Base-by-base conservation (phyloP, 2,888 invertebrate genomes). In the Oegoconia quadripuncta region DNA sequence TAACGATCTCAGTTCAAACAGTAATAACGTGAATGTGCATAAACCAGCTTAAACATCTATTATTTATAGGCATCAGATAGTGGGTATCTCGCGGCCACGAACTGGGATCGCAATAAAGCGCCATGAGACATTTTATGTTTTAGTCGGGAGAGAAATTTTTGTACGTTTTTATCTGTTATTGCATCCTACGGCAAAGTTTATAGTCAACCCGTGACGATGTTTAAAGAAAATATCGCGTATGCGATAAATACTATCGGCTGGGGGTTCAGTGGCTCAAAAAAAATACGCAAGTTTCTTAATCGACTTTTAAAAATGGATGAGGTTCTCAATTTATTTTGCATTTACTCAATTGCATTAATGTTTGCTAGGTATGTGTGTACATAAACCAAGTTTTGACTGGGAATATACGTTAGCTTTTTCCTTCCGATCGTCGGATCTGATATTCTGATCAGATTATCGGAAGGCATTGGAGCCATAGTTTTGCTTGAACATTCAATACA, bases 91-190 rank as follows among this genome's bases (percentile, higher is more conserved):
- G 40, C 49, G 51, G 66, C 69, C 72, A 55, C 72, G 64, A 65
- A 73, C 60, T 63, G 57, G 44, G 51, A 58, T 57, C 58, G 70
- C 65, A 71, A 75, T 76, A 77, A 74, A 74, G 51, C 46, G 65
- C 51, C 56, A 48, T 55, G 62, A 69, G 65, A 71, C 64, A 54
- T 68, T 74, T 74, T 71, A 71, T 71, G 65, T 60, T 64, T 61
- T 58, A 53, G 49, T 57, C 49, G 50, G 50, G 47, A 25, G 33
- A 36, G 36, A 55, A 64, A 60, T 68, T 71, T 70, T 75, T 64
- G 59, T 63, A 53, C 52, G 59, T 68, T 78, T 77, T 78, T 77
- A 77, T 79, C 78, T 74, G 67, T 79, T 80, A 80, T 80, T 80
- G 72, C 75, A 64, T 68, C 73, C 61, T 62, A 12, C 5, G 55